Conservation (phyloP, 2,797 vertebrate species). For the Staurois parvus region DNA sequence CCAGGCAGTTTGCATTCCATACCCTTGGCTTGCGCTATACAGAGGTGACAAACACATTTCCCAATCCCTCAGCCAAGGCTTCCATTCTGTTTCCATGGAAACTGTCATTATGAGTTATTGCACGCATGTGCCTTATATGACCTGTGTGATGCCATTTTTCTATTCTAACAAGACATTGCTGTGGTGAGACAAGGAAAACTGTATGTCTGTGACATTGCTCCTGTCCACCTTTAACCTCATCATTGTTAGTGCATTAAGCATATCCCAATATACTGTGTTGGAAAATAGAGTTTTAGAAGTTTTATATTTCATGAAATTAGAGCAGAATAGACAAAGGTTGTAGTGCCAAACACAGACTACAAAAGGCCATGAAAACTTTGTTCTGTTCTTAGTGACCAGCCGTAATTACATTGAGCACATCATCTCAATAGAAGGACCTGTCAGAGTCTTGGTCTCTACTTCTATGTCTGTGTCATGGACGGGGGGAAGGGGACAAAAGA, state of each 20-base stretch:
- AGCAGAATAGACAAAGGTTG: background rate
- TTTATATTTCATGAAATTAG: background rate
- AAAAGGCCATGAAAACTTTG: background rate
- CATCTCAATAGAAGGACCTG: too few species aligned
- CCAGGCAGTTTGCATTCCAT: background rate
- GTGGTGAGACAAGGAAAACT: background rate
- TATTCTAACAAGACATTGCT: constrained; percentile 40
- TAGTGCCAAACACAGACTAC: background rate
- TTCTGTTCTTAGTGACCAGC: background rate
- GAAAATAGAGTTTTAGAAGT: background rate
- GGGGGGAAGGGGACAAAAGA: too few species aligned
- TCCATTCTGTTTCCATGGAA: constrained; percentile 37
- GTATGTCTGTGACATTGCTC: constrained; percentile 6
- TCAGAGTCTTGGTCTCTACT: too few species aligned
- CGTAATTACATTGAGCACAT: too few species aligned
- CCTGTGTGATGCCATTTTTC: constrained; percentile 31
- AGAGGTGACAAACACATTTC: constrained; percentile 32
- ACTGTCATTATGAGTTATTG: constrained; percentile 49
- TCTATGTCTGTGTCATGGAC: too few species aligned
- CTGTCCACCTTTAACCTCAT: constrained; percentile 17
- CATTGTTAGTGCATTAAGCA: background rate
- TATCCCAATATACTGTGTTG: background rate
- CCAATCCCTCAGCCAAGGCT: background rate
- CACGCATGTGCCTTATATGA: constrained; percentile 23
- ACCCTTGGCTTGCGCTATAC: constrained; percentile 7